Base-by-base conservation (phyloP, 2,113 vertebrate species). In the Coryphaenoides rupestris region DNA sequence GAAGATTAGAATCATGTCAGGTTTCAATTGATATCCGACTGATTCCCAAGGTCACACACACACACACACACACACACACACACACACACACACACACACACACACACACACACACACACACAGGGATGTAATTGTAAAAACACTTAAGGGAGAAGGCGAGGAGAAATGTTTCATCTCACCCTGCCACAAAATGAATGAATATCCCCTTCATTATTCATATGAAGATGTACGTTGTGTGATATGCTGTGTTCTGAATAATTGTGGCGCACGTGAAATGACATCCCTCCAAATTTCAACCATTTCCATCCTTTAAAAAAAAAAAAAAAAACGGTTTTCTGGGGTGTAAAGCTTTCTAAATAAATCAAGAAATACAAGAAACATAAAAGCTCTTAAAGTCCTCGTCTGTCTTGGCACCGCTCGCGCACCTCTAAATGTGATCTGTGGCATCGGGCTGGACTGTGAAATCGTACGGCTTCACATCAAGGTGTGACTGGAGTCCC, bases 401-500 rank as follows among this genome's bases (percentile, higher is more conserved):
- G 88, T 89, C 83, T 79, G 81, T 83, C 77, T 78, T 77, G 74
- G 83, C 75, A 77, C 75, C 72, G 70, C 79, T 72, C 81, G 86
- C 87, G 72, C 81, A 86, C 87, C 84, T 88, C 72, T 79, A 86
- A 88, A 91, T 90, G 65, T 87, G 86, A 91, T 91, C 86, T 81
- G 75, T 82, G 79, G 81, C 82, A 85, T 87, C 79, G 71, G 81
- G 71, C 74, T 74, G 81, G 86, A 89, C 83, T 87, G 85, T 90
- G 89, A 92, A 92, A 90, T 90, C 85, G 68, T 80, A 78, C 65
- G 83, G 87, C 85, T 87, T 72, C 87, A 88, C 88, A 89, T 90
- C 88, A 90, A 86, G 86, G 88, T 84, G 83, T 79, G 86, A 74
- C 84, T 64, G 79, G 76, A 87, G 84, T 80, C 75, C 21, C 59